Evolutionary conservation across 2,888 invertebrate species (phyloP).

Genomic region (Coelinius sp.): DNA sequence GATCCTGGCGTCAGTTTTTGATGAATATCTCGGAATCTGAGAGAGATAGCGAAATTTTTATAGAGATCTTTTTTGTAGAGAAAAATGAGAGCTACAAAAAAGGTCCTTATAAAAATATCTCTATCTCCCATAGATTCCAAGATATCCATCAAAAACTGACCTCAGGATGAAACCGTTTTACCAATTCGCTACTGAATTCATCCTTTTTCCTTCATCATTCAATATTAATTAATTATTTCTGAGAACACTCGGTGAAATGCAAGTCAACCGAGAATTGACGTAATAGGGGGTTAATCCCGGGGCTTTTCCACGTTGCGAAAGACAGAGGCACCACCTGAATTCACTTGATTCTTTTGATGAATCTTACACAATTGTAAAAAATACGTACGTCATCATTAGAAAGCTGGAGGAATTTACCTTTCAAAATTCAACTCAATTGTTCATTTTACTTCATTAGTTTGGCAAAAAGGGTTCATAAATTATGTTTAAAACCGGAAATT

Average conservation of each 20-base stretch:
- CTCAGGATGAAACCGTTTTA: too few relatives aligned
- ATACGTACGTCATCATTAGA: neutral
- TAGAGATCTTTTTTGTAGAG: too few relatives aligned
- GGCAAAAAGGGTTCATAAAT: neutral
- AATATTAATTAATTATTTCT: conserved; percentile 4
- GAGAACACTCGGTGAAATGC: neutral
- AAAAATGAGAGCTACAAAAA: too few relatives aligned
- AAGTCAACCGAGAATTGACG: neutral
- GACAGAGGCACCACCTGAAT: conserved; percentile 47
- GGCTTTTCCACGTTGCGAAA: conserved; percentile 59
- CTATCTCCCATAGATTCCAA: too few relatives aligned
- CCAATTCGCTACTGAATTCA: too few relatives aligned
- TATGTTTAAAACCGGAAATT: neutral
- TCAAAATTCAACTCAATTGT: neutral
- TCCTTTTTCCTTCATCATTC: neutral
- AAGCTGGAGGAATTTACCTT: neutral
- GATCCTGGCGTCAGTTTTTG: too few relatives aligned
- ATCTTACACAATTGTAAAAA: neutral
- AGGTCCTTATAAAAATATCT: too few relatives aligned
- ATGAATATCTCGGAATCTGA: too few relatives aligned
- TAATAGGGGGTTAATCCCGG: conserved; percentile 46
- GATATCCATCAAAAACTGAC: too few relatives aligned
- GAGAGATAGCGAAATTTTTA: too few relatives aligned
- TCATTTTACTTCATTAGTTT: neutral
- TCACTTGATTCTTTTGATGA: neutral